A percentile compares a stretch with the other conserved stretches of the same genome.
These are phyloP conservation scores for Takifugu bimaculatus DNA, from an alignment of 2,113 vertebrate genomes.

Conservation along the genomic window DNA sequence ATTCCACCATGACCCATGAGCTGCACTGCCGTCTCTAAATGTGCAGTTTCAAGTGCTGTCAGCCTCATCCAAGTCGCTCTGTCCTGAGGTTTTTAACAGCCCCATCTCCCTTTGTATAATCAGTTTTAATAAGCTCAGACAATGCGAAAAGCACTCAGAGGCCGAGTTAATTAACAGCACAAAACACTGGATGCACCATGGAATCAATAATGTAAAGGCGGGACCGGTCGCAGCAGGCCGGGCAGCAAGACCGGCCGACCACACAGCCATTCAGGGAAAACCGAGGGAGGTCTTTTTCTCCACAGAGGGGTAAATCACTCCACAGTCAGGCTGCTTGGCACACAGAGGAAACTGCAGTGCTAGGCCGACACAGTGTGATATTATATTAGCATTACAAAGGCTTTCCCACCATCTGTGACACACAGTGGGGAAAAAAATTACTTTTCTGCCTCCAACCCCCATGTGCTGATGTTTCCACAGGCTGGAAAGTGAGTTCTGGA, in stretches of 20 bases:
- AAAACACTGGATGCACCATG: slow-evolving; percentile 39
- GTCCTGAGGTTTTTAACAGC: slow-evolving; percentile 37
- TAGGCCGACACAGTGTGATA: slow-evolving; percentile 76
- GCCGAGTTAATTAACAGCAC: slow-evolving; percentile 69
- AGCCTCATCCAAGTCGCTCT: background rate
- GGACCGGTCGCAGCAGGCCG: slow-evolving; percentile 55
- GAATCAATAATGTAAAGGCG: slow-evolving; percentile 69
- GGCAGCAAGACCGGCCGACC: slow-evolving; percentile 59
- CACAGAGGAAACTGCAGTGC: slow-evolving; percentile 64
- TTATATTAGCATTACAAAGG: slow-evolving; percentile 82
- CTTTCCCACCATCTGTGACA: slow-evolving; percentile 78
- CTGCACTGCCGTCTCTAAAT: no score
- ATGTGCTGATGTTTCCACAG: slow-evolving; percentile 70
- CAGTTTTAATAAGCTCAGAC: slow-evolving; percentile 48
- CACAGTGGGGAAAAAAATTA: slow-evolving; percentile 56
- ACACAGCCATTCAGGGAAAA: slow-evolving; percentile 66
- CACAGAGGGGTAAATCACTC: slow-evolving; percentile 73
- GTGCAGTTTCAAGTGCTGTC: background rate
- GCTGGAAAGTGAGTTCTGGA: slow-evolving; percentile 53
- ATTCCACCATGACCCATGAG: no score
- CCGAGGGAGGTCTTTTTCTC: slow-evolving; percentile 72
- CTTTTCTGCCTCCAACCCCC: slow-evolving; percentile 62
- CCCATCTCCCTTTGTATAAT: slow-evolving; percentile 40
- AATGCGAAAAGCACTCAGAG: slow-evolving; percentile 49
- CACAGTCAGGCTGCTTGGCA: slow-evolving; percentile 67